A percentile compares a stretch with the other conserved stretches of the same genome.
phyloP scores from a whole-genome alignment of 2,113 vertebrate species.

The Passer montanus region DNA sequence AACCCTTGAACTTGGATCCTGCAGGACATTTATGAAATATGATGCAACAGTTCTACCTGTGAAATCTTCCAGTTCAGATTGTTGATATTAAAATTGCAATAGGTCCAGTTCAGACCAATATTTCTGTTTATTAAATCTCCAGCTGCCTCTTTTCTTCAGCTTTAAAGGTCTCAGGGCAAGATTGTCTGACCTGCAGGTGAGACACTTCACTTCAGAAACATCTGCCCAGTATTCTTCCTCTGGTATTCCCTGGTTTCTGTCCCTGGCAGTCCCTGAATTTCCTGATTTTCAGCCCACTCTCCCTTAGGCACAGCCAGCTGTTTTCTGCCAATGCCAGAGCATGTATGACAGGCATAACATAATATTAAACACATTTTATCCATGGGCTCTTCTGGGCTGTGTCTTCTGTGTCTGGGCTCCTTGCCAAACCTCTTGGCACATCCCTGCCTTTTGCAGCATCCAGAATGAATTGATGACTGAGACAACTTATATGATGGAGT shows the following conservation, averaged over 20 bases:
- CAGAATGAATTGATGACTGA: not conserved
- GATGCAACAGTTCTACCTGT: not conserved
- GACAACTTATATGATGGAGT: not conserved
- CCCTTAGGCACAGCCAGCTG: not conserved
- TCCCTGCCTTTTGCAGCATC: not conserved
- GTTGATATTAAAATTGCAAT: not conserved
- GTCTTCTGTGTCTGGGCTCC: not conserved
- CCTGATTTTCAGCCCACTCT: not conserved
- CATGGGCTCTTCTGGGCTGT: not conserved
- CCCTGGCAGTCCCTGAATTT: not conserved
- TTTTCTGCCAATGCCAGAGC: not conserved
- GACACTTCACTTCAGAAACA: not conserved
- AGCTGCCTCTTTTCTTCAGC: not conserved
- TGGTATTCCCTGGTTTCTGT: not conserved
- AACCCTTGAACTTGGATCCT: not conserved
- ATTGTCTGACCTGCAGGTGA: not conserved
- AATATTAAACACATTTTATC: not conserved
- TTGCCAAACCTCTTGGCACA: constrained; percentile 17
- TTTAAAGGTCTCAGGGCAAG: not conserved
- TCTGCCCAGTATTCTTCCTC: not conserved
- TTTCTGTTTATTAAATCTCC: not conserved
- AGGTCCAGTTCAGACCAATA: not conserved
- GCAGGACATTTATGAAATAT: not conserved
- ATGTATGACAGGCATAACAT: not conserved
- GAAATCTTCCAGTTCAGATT: not conserved